phyloP scores from a whole-genome alignment of 2,113 vertebrate genomes.

The Mionectes macconnelli region DNA sequence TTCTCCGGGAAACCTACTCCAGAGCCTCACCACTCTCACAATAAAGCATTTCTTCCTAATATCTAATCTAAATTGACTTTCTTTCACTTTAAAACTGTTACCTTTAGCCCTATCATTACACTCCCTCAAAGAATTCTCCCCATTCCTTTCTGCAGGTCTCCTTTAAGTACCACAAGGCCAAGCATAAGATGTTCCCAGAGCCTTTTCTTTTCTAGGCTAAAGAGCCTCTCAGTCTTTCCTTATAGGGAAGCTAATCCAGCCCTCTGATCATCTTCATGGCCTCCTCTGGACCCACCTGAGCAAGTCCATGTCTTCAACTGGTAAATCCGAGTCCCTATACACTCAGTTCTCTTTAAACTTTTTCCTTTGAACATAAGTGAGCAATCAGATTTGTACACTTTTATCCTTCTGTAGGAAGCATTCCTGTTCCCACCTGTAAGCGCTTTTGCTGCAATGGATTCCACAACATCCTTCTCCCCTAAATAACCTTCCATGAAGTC shows the following conservation, averaged over 20 bases:
- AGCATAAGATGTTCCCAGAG: background rate
- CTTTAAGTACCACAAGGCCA: background rate
- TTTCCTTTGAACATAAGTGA: background rate
- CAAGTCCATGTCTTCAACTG: background rate
- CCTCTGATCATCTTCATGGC: rapidly evolving
- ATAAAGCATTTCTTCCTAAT: background rate
- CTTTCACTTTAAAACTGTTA: background rate
- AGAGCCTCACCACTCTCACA: background rate
- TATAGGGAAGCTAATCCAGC: rapidly evolving
- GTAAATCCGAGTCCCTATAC: background rate
- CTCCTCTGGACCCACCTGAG: background rate
- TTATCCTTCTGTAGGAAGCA: background rate
- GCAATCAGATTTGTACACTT: background rate
- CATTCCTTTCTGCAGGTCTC: background rate
- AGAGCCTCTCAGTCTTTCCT: background rate
- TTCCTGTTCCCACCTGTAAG: background rate
- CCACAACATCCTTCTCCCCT: background rate
- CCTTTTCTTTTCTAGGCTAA: background rate
- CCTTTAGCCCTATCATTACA: background rate
- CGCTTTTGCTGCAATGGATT: background rate
- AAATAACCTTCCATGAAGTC: background rate
- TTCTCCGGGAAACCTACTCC: background rate
- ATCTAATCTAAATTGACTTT: background rate
- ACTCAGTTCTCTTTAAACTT: background rate
- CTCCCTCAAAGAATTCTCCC: background rate